Conservation (phyloP, 2,797 vertebrate species). For the Streptopelia turtur region DNA sequence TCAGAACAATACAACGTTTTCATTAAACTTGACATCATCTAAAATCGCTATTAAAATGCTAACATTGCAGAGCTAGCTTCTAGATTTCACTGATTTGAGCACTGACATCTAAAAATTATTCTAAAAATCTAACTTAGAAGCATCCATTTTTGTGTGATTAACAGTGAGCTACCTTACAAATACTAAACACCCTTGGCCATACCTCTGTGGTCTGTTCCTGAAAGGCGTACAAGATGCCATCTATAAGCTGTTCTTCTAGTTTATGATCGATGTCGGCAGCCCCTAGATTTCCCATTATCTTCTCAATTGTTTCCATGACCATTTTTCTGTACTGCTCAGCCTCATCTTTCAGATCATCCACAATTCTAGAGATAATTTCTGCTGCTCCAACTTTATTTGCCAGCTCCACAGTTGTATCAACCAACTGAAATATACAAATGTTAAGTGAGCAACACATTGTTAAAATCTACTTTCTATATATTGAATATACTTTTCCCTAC, state of each 20-base stretch:
- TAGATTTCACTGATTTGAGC: background rate
- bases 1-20: background rate
- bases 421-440: constrained; percentile 81
- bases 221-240: constrained; percentile 97
- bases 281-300: constrained; percentile 99
- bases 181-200: background rate
- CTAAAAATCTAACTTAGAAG: background rate
- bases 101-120: background rate
- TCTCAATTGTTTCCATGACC: constrained; percentile 99
- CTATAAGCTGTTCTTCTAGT: constrained; percentile 97
- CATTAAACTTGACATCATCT: background rate
- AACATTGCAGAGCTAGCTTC: background rate
- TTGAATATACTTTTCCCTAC: background rate
- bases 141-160: background rate
- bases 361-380: constrained; percentile 98
- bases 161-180: background rate
- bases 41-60: background rate
- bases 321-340: constrained; percentile 99
- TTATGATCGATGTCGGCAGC: constrained; percentile 99
- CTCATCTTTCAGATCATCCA: constrained; percentile 98
- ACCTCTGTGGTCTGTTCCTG: constrained; percentile 99
- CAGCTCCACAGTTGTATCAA: constrained; percentile 98
- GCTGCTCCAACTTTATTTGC: constrained; percentile 99
- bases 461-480: background rate
- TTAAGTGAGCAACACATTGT: background rate